Base-by-base conservation (phyloP, 2,797 vertebrate genomes). In the Limosa lapponica region DNA sequence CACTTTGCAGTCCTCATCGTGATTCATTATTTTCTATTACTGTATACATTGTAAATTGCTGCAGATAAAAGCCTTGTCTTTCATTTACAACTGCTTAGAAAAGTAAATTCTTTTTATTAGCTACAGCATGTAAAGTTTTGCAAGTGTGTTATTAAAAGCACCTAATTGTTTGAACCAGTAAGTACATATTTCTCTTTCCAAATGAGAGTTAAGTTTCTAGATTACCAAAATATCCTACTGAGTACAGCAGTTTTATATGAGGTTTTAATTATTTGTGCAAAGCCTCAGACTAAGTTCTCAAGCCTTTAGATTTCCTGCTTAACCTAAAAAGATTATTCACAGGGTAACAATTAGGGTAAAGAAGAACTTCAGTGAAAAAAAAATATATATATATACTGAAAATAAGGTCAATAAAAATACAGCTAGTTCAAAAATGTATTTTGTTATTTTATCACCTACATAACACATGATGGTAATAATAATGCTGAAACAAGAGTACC, bases 81-180 rank as follows among this genome's bases (percentile, higher is more conserved):
- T 58, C 51, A 77, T 46, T 92, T 91, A 92, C 54, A 80, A 64
- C 49, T 65, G 74, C 62, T 85, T 77, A 66, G 74, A 58, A 82
- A 90, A 94, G 36, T 84, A 93, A 93, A 93, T 80, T 73, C 16
- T 59, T 95, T 96, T 95, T 92, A 96, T 97, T 95, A 96, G 74
- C 72, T 95, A 48, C 10, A 85, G 57, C 61, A 55, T 46, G 55
- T 71, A 80, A 93, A 93, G 65, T 95, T 92, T 90, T 80, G 46
- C 2, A 11, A 87, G 48, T 18, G 27, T 3, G 1, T 95, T 96
- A 95, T 89, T 90, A 95, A 87, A 87, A 90, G 66, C 48, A 71
- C 22, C 28, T 85, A 95, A 84, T 43, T 80, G 66, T 87, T 83
- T 77, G 64, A 96, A 79, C 41, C 28, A 65, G 15, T 14, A n/a